Percentiles rank a stretch among this genome's conserved stretches.
Conservation (phyloP, 1,140 invertebrate genomes). For the Hyposmocoma kahamanoa region DNA sequence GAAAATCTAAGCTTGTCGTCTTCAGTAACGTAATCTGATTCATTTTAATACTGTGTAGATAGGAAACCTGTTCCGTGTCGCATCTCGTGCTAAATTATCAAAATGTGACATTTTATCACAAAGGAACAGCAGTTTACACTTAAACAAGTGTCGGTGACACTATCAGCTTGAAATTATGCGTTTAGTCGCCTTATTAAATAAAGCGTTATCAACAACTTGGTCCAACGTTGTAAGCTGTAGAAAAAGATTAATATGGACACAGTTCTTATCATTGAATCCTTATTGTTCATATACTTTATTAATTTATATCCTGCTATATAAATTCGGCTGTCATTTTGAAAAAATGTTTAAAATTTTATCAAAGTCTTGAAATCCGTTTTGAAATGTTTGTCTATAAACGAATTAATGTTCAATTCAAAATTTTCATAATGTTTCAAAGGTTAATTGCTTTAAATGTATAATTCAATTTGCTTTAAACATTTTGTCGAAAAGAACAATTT, state of each 20-base stretch:
- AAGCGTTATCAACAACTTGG: constrained; percentile 33
- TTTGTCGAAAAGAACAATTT: not conserved
- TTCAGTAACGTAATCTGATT: constrained; percentile 17
- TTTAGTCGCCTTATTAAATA: constrained; percentile 53
- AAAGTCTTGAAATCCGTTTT: too few species aligned
- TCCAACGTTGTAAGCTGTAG: not conserved
- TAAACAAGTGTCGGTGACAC: constrained; percentile 57
- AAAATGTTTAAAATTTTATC: too few species aligned
- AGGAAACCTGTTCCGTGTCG: constrained; percentile 26
- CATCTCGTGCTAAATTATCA: constrained; percentile 53
- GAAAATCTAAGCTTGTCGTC: not conserved
- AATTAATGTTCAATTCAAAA: too few species aligned
- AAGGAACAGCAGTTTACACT: constrained; percentile 68
- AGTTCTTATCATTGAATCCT: too few species aligned
- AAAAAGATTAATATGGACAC: too few species aligned
- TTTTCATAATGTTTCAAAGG: too few species aligned
- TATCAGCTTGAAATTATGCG: constrained; percentile 41
- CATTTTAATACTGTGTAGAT: constrained; percentile 24
- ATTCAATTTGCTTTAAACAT: too few species aligned
- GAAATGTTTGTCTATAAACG: too few species aligned
- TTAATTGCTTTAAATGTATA: too few species aligned
- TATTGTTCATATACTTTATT: too few species aligned
- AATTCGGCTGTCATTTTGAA: too few species aligned
- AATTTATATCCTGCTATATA: too few species aligned
- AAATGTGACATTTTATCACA: constrained; percentile 63